Conservation (phyloP, 2,888 invertebrate genomes). For the Morpho deidamia region DNA sequence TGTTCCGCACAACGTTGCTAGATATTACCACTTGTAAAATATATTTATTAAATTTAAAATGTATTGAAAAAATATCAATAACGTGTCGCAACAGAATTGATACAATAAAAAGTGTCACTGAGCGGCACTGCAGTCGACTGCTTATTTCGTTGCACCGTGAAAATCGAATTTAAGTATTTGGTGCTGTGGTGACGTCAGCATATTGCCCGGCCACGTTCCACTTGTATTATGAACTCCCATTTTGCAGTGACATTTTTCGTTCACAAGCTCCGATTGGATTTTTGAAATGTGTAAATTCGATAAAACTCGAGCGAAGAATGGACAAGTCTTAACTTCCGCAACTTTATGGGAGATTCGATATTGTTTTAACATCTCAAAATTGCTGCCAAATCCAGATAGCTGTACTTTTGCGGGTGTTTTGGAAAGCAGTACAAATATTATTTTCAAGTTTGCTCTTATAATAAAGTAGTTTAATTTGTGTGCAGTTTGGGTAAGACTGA, state of each 20-base stretch:
- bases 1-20: too few species aligned
- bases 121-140: slow-evolving; percentile 21
- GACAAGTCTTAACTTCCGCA: slow-evolving; percentile 17
- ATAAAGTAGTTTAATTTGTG: not conserved
- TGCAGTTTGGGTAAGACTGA: too few species aligned
- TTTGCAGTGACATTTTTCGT: slow-evolving; percentile 71
- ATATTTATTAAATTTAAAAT: not conserved
- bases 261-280: slow-evolving; percentile 68
- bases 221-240: slow-evolving; percentile 70
- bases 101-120: slow-evolving; percentile 21
- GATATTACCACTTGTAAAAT: not conserved
- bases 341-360: slow-evolving; percentile 15
- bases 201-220: slow-evolving; percentile 59
- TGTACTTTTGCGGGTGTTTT: not conserved
- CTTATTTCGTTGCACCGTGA: slow-evolving; percentile 48
- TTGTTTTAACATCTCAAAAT: slow-evolving; percentile 15
- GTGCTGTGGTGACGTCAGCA: slow-evolving; percentile 55
- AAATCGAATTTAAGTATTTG: slow-evolving; percentile 59
- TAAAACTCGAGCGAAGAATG: slow-evolving; percentile 39
- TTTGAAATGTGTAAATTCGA: slow-evolving; percentile 73
- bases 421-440: slow-evolving; percentile 1
- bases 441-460: not conserved
- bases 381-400: slow-evolving; percentile 28
- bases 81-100: slow-evolving; percentile 19
- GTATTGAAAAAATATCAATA: slow-evolving; percentile 2